A percentile compares a stretch with the other conserved stretches of the same genome.
These are phyloP conservation scores for Marasmarcha lunaedactyla DNA, from an alignment of 2,888 invertebrate genomes.

Conservation along the genomic window DNA sequence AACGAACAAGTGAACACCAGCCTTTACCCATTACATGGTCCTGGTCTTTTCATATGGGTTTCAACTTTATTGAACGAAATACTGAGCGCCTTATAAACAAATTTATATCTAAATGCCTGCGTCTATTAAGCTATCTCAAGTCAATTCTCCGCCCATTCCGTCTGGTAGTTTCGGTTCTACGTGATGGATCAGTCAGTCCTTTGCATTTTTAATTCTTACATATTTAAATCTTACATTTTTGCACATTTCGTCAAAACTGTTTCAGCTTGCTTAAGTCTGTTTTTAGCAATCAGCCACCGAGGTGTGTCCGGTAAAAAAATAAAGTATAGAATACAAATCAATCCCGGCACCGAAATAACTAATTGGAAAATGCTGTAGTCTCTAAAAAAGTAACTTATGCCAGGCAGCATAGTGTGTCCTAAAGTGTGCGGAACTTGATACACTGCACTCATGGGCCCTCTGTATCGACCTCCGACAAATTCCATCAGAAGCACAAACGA, in stretches of 20 bases:
- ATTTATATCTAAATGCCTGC: too few relatives aligned
- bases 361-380: conserved; percentile 76
- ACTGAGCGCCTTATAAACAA: too few relatives aligned
- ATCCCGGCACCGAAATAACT: conserved; percentile 66
- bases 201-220: too few relatives aligned
- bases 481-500: conserved; percentile 73
- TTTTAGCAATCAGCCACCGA: conserved; percentile 79
- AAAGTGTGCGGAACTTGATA: conserved; percentile 76
- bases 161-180: too few relatives aligned
- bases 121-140: too few relatives aligned
- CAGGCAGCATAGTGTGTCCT: conserved; percentile 73
- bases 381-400: conserved; percentile 73
- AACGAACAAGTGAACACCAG: too few relatives aligned
- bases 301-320: conserved; percentile 83
- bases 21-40: too few relatives aligned
- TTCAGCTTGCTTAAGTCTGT: conserved; percentile 71
- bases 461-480: conserved; percentile 64
- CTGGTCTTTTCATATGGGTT: too few relatives aligned
- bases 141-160: too few relatives aligned
- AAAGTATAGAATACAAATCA: conserved; percentile 72
- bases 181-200: too few relatives aligned
- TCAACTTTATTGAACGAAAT: too few relatives aligned
- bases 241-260: conserved; percentile 75
- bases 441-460: conserved; percentile 67
- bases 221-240: conserved; percentile 48